phyloP scores from a whole-genome alignment of 2,113 vertebrate species.

The Melanerpes formicivorus region DNA sequence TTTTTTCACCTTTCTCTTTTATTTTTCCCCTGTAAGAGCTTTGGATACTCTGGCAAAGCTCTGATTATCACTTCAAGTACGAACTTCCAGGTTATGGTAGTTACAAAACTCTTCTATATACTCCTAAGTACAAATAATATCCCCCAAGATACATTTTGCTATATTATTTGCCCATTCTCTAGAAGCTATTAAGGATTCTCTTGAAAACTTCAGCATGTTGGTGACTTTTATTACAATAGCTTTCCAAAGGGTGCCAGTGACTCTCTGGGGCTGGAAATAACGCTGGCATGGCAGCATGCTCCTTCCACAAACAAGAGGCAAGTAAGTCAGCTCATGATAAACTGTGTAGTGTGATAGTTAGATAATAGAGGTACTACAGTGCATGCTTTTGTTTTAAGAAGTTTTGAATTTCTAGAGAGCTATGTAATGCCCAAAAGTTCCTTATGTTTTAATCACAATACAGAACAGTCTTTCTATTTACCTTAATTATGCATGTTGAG shows the following conservation, averaged over 20 bases:
- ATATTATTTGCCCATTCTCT: neutral
- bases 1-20: neutral
- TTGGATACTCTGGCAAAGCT: neutral
- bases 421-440: conserved; percentile 5
- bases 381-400: conserved; percentile 29
- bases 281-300: neutral
- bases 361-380: neutral
- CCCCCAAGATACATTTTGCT: neutral
- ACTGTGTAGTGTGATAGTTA: neutral
- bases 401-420: conserved; percentile 52
- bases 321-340: neutral
- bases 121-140: neutral
- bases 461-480: conserved; percentile 10
- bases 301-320: neutral
- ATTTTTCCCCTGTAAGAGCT: neutral
- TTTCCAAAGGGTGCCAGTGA: neutral
- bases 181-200: neutral
- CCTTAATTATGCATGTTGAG: conserved; percentile 29
- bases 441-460: conserved; percentile 31
- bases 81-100: neutral
- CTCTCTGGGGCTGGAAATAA: neutral
- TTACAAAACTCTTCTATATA: neutral
- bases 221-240: neutral
- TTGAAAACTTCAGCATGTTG: neutral
- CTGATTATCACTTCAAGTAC: neutral